Evolutionary conservation across 2,888 invertebrate genomes (phyloP).

Genomic region (Coleophora flavipennella): DNA sequence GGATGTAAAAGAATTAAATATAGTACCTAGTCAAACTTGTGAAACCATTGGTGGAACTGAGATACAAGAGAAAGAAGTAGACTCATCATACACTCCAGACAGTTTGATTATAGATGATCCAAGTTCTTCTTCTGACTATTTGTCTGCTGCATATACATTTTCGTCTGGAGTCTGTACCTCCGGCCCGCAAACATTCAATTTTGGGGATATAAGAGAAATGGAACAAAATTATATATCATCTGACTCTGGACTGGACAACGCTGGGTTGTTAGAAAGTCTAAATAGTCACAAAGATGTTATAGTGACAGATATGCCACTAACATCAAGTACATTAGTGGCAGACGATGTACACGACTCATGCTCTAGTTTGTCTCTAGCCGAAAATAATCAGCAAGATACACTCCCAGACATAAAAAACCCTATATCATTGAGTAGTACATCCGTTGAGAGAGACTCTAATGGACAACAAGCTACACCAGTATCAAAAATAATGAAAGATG

Average conservation of each 20-base stretch:
- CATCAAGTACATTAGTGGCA: slow-evolving; percentile 51
- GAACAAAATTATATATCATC: slow-evolving; percentile 52
- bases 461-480: slow-evolving; percentile 17
- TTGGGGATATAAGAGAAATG: slow-evolving; percentile 45
- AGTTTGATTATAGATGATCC: slow-evolving; percentile 55
- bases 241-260: slow-evolving; percentile 63
- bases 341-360: slow-evolving; percentile 35
- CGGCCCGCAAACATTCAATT: slow-evolving; percentile 37
- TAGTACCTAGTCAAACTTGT: slow-evolving; percentile 8
- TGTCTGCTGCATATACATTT: slow-evolving; percentile 49
- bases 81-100: slow-evolving; percentile 47
- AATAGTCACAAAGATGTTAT: slow-evolving; percentile 52
- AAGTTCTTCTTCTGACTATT: slow-evolving; percentile 58
- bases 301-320: slow-evolving; percentile 47
- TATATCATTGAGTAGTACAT: slow-evolving; percentile 18
- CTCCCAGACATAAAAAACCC: slow-evolving; percentile 16
- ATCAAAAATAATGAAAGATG: slow-evolving; percentile 22
- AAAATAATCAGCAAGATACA: slow-evolving; percentile 25
- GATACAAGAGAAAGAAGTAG: slow-evolving; percentile 25
- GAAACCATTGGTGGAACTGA: background rate
- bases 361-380: slow-evolving; percentile 24
- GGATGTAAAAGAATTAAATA: background rate
- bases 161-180: slow-evolving; percentile 39
- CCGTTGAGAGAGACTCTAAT: slow-evolving; percentile 24
- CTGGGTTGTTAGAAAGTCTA: slow-evolving; percentile 47